phyloP scores from a whole-genome alignment of 2,797 vertebrate genomes.

The Amazona finschi region DNA sequence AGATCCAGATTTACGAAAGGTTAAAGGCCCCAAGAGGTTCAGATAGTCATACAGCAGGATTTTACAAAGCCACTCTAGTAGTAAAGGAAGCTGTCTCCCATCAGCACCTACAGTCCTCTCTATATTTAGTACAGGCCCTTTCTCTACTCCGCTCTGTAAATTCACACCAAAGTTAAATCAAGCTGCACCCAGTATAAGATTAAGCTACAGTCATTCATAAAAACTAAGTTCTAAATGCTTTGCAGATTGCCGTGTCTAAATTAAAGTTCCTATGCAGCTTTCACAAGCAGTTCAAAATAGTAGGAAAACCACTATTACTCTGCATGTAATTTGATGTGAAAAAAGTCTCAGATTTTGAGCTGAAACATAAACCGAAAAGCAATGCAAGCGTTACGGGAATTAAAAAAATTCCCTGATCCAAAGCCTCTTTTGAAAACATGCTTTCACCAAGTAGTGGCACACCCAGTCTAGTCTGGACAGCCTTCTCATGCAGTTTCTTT shows the following conservation, averaged over 20 bases:
- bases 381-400: not conserved
- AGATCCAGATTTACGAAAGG: not conserved
- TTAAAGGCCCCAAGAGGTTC: not conserved
- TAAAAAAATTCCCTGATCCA: not conserved
- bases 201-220: not conserved
- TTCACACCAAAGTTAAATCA: not conserved
- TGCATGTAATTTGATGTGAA: not conserved
- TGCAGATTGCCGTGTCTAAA: not conserved
- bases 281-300: not conserved
- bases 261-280: not conserved
- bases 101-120: not conserved
- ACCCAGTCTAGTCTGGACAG: not conserved
- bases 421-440: not conserved
- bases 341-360: not conserved
- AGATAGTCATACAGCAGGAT: not conserved
- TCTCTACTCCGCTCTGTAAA: not conserved
- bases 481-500: not conserved
- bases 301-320: not conserved
- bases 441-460: not conserved
- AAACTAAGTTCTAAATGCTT: not conserved
- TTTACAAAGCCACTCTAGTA: not conserved
- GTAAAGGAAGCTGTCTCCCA: not conserved
- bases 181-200: not conserved
- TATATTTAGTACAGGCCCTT: not conserved
- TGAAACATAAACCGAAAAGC: not conserved